Evolutionary conservation across 2,888 invertebrate species (phyloP), one percentile per base, ranked within the genome.

Genomic region (Chloroclysta siterata): DNA sequence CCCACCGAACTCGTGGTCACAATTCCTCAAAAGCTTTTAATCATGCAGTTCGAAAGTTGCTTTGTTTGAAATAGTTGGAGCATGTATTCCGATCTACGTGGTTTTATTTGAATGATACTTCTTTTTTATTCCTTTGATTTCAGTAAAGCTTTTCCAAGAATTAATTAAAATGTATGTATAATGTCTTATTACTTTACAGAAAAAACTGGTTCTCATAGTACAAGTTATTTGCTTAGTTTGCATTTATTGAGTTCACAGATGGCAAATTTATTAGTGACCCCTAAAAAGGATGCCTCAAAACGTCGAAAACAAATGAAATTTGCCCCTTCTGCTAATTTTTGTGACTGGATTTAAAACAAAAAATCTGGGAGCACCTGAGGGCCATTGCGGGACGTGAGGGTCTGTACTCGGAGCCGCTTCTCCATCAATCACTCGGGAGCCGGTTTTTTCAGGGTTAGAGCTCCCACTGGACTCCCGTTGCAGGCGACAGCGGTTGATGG

Each of bases 381-480:
- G 83, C 79, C 77, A 79, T 83, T 81, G 83, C 72, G 73, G 70
- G 74, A 83, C 84, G 82, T 78, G 81, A 78, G 82, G 87, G 84
- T 81, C 80, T 86, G 87, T 87, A 89, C 87, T 84, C 80, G 83
- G 81, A 77, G 79, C 80, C 78, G 77, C 79, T 76, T 82, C 79
- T 81, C 83, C 90, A 92, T 92, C 89, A 90, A 92, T 92, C 92
- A 91, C 89, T 71, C 74, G 74, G 73, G 66, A 76, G 79, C 81
- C 81, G 76, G 83, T 88, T 90, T 90, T 44, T 90, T 88, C 82
- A 80, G 83, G 80, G 1, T 78, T 81, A 85, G 82, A 81, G 81
- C 77, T 83, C 89, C 87, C 89, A 57, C 53, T 81, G 84, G 87
- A 82, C 75, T 71, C 74, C 76, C 75, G 76, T 76, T 81, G 79